Evolutionary conservation across 2,888 invertebrate genomes (phyloP), one percentile per base, ranked within the genome.

Genomic region (Archips crataeganus): DNA sequence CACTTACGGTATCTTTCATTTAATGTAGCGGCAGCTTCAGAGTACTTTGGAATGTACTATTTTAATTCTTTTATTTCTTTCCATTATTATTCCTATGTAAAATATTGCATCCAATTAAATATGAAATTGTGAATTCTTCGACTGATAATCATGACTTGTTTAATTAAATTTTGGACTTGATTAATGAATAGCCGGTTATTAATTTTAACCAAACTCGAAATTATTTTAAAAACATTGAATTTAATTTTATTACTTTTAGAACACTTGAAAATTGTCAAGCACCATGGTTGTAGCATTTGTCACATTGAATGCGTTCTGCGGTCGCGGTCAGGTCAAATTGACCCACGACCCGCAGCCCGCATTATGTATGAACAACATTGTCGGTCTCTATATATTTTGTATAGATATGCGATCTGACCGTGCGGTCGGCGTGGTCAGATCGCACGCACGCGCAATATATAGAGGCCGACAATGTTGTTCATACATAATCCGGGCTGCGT

Each of bases 131-230:
- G 54, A 49, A 39, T 54, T 13, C 9, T 57, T 49, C 13, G 70
- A 57, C 57, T 57, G 57, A 57, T 32, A 57, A 57, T 57, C 57
- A 57, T 57, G 57, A 32, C 57, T 63, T 11, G 54, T 36, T 57
- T 45, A 39, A 54, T 57, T n/a, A 15, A 4, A 54, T 54, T 54
- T 42, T 42, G 42, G 11, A 15, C 23, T 9, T 23, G 15, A 23
- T 32, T 51, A 39, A 51, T n/a, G 39, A 13, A 54, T 47, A 15
- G 32, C 57, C 32, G 4, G 23, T 32, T 13, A 57, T 57, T 23
- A 32, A 57, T 62, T 23, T 23, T 23, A 1, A 1, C 23, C 23
- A 23, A 42, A 3, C 4, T 47, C 13, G 45, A 47, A 34, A 63
- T 63, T 34, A 47, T 47, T 11, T 42, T 11, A 23, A 59, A 57